Evolutionary conservation across 2,888 invertebrate species (phyloP).

Genomic region (Onthophagus sagittarius): DNA sequence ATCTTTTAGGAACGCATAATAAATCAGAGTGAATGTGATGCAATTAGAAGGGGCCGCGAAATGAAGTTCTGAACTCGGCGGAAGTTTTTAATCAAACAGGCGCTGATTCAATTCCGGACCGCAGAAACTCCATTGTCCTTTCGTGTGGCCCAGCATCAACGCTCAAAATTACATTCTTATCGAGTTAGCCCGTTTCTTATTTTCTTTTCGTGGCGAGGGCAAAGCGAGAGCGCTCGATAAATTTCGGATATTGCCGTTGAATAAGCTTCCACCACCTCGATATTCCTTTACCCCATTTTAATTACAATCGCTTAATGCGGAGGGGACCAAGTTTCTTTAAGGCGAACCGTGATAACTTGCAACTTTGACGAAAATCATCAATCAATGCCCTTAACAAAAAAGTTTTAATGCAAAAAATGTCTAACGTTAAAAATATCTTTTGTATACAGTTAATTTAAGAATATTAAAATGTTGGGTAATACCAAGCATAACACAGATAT

Average conservation of each 20-base stretch:
- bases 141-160: slow-evolving; percentile 37
- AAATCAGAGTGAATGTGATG: slow-evolving; percentile 42
- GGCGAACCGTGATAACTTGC: background rate
- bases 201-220: slow-evolving; percentile 20
- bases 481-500: no score
- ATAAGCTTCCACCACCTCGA: slow-evolving; percentile 5
- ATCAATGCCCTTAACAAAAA: background rate
- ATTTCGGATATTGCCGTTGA: background rate
- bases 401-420: background rate
- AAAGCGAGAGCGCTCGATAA: background rate
- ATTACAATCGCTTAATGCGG: background rate
- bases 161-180: slow-evolving; percentile 45
- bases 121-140: slow-evolving; percentile 42
- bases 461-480: no score
- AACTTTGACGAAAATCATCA: background rate
- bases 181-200: slow-evolving; percentile 38
- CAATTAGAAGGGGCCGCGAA: slow-evolving; percentile 42
- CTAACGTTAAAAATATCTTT: background rate
- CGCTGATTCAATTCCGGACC: slow-evolving; percentile 43
- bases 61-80: slow-evolving; percentile 40
- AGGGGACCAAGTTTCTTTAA: background rate
- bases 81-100: slow-evolving; percentile 46
- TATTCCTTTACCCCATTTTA: slow-evolving; percentile 9
- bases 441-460: no score
- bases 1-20: slow-evolving; percentile 38